Evolutionary conservation across 2,888 invertebrate species (phyloP).

Genomic region (Smittia sp.): DNA sequence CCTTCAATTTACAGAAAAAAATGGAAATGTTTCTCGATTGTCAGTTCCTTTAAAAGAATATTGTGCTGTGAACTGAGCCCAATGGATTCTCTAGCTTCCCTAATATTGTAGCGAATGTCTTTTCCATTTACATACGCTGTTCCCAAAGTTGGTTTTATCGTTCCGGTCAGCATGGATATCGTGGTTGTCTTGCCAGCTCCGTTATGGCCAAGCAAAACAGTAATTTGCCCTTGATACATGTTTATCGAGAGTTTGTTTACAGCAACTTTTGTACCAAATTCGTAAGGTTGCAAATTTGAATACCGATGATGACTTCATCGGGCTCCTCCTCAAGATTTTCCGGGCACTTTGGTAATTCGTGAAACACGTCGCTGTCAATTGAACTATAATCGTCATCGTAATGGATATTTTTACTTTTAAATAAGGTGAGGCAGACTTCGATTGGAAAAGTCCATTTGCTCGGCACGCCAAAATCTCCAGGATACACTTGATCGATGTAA

Average conservation of each 20-base stretch:
- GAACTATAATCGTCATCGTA: too few relatives aligned
- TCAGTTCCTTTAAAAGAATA: conserved; percentile 77
- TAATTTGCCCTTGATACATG: conserved; percentile 86
- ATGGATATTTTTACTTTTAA: too few relatives aligned
- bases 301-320: conserved; percentile 53
- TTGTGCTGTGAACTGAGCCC: conserved; percentile 86
- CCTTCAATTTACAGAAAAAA: conserved; percentile 76
- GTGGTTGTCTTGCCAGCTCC: conserved; percentile 94
- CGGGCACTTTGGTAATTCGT: conserved; percentile 57
- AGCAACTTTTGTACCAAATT: conserved; percentile 63
- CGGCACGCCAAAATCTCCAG: conserved; percentile 82
- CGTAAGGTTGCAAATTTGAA: conserved; percentile 60
- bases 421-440: too few relatives aligned
- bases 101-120: conserved; percentile 64
- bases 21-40: conserved; percentile 78
- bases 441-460: conserved; percentile 79
- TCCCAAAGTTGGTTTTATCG: conserved; percentile 66
- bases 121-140: conserved; percentile 69
- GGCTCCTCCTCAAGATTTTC: conserved; percentile 56
- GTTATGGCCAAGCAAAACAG: conserved; percentile 72
- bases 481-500: conserved; percentile 82
- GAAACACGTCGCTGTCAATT: too few relatives aligned
- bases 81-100: conserved; percentile 65
- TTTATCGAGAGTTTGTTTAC: conserved; percentile 70
- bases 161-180: conserved; percentile 87